These are phyloP conservation scores for Orientallactaga bullata DNA, from an alignment of 2,113 vertebrate species.

Conservation along the genomic window DNA sequence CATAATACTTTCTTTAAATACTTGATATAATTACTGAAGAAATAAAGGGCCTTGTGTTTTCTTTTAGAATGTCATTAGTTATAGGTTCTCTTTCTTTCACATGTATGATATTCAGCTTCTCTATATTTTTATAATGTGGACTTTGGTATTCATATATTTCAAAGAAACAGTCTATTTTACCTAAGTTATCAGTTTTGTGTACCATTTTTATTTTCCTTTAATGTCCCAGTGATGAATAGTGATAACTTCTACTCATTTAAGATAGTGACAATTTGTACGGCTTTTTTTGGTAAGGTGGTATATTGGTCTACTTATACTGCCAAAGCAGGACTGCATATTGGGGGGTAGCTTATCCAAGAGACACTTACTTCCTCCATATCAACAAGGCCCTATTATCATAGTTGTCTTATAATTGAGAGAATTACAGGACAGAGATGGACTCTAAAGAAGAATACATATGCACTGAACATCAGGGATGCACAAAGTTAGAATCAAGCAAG, in stretches of 20 bases:
- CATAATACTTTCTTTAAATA: no score
- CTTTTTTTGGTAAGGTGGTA: neutral
- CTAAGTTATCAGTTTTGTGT: neutral
- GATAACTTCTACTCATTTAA: neutral
- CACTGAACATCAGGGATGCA: neutral
- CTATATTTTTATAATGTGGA: neutral
- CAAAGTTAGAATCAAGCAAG: neutral
- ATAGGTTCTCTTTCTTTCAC: neutral
- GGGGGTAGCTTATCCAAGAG: neutral
- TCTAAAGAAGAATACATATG: neutral
- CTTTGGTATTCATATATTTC: neutral
- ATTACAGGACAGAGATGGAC: neutral
- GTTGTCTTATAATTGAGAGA: neutral
- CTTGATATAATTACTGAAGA: no score
- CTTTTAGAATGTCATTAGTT: neutral
- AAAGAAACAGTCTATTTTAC: neutral
- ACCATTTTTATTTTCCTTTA: neutral
- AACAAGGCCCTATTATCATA: neutral
- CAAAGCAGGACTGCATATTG: neutral
- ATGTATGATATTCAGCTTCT: neutral
- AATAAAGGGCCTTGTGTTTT: neutral
- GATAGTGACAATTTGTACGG: neutral
- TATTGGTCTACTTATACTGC: neutral
- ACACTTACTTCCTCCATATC: neutral
- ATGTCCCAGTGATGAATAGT: neutral